These are phyloP conservation scores for Cotesia congregata DNA, from an alignment of 2,888 invertebrate genomes.

Conservation along the genomic window DNA sequence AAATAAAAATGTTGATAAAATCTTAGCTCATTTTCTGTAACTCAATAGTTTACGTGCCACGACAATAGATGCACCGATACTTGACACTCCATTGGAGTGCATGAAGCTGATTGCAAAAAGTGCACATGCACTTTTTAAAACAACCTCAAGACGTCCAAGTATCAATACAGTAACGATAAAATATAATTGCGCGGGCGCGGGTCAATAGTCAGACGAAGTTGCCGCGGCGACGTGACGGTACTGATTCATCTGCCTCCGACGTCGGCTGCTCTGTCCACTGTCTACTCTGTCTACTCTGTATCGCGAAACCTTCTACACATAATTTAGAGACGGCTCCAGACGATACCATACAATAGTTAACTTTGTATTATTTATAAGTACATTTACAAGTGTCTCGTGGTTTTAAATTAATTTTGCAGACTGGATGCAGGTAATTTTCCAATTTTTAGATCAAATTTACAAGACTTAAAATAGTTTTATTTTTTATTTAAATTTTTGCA, in stretches of 20 bases:
- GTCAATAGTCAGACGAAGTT: slow-evolving; percentile 66
- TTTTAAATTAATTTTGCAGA: background rate
- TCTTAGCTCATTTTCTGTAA: background rate
- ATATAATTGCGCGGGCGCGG: slow-evolving; percentile 66
- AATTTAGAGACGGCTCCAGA: background rate
- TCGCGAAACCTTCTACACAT: slow-evolving; percentile 19
- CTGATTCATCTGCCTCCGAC: slow-evolving; percentile 21
- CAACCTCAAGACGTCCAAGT: slow-evolving; percentile 28
- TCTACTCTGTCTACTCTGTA: background rate
- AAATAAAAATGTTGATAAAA: background rate
- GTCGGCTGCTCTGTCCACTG: background rate
- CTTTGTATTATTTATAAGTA: background rate
- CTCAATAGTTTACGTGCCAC: background rate
- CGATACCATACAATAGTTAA: background rate
- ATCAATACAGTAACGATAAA: slow-evolving; percentile 53
- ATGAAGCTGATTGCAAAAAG: background rate
- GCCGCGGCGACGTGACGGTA: slow-evolving; percentile 57
- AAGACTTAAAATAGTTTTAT: too few relatives aligned
- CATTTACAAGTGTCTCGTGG: background rate
- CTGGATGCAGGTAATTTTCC: background rate
- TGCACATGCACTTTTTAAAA: background rate
- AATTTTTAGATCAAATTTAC: background rate
- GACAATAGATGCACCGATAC: background rate
- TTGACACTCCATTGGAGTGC: background rate
- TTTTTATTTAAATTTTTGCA: too few relatives aligned